phyloP scores from a whole-genome alignment of 2,113 vertebrate species.

The Lampris incognitus region DNA sequence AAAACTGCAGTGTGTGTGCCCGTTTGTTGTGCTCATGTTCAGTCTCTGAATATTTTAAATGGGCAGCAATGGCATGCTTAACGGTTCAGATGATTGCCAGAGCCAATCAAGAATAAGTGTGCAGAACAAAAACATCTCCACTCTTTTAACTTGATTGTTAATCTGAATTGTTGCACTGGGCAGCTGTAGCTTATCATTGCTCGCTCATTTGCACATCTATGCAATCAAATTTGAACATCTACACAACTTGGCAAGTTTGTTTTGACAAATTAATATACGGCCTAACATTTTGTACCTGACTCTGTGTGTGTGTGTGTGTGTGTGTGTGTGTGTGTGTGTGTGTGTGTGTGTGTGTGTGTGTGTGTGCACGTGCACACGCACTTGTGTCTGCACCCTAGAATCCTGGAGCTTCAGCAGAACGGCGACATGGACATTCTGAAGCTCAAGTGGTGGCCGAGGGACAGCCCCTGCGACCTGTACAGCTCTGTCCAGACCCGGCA shows the following conservation, averaged over 20 bases:
- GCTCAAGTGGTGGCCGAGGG: conserved; percentile 98
- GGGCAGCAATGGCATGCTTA: conserved; percentile 1
- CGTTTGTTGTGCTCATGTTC: conserved; percentile 7
- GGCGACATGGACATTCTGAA: conserved; percentile 97
- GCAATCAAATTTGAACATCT: no score
- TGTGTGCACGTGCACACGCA: not conserved
- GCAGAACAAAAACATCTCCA: not conserved
- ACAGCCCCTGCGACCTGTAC: conserved; percentile 94
- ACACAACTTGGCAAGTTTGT: no score
- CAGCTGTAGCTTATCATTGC: no score
- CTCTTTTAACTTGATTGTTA: no score
- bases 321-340: conserved; percentile 7
- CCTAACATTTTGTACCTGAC: not conserved
- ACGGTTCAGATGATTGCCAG: conserved; percentile 25
- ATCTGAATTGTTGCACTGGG: no score
- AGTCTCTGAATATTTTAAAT: conserved; percentile 22
- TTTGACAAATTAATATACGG: not conserved
- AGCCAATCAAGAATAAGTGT: not conserved
- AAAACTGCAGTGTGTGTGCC: conserved; percentile 41
- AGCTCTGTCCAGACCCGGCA: conserved; percentile 91
- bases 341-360: not conserved
- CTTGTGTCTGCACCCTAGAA: conserved; percentile 78
- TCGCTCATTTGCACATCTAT: no score
- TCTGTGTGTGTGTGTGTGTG: not conserved
- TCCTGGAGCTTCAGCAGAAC: conserved; percentile 98